These are phyloP conservation scores for Cyclophora punctaria DNA, from an alignment of 2,888 invertebrate genomes.

Conservation along the genomic window DNA sequence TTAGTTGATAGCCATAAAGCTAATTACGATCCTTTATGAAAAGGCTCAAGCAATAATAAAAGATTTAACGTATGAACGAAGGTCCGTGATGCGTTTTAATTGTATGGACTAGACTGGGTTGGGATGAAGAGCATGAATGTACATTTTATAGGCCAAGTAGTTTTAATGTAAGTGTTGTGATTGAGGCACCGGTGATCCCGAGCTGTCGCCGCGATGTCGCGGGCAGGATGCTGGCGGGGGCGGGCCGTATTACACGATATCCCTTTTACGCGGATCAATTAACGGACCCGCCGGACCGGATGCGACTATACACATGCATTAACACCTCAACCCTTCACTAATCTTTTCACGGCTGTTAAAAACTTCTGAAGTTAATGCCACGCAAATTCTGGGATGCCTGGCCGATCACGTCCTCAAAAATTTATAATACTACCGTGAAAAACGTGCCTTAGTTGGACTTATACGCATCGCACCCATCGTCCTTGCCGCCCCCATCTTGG, in stretches of 20 bases:
- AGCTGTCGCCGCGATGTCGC: conserved; percentile 41
- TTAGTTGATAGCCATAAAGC: conserved; percentile 2
- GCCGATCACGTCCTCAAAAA: conserved; percentile 29
- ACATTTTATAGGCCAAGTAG: conserved; percentile 40
- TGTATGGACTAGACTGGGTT: too few relatives aligned
- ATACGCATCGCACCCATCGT: conserved; percentile 31
- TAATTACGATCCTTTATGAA: conserved; percentile 21
- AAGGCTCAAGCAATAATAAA: conserved; percentile 8
- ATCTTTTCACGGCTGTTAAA: conserved; percentile 57
- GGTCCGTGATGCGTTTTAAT: too few relatives aligned
- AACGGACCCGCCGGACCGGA: conserved; percentile 70
- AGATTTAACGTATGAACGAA: too few relatives aligned
- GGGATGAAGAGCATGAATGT: too few relatives aligned
- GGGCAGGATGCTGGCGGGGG: conserved; percentile 53
- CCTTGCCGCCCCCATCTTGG: conserved; percentile 46
- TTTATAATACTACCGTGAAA: conserved; percentile 22
- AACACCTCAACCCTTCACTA: conserved; percentile 68
- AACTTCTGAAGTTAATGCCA: conserved; percentile 39
- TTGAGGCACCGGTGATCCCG: conserved; percentile 40
- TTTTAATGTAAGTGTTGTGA: conserved; percentile 40
- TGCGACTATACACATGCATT: conserved; percentile 64
- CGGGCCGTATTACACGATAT: conserved; percentile 65
- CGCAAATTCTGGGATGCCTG: conserved; percentile 34
- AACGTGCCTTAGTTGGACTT: conserved; percentile 47
- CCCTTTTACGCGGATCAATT: conserved; percentile 74